Conservation (phyloP, 2,797 vertebrate genomes). For the Cercopithecus hamlyni region DNA sequence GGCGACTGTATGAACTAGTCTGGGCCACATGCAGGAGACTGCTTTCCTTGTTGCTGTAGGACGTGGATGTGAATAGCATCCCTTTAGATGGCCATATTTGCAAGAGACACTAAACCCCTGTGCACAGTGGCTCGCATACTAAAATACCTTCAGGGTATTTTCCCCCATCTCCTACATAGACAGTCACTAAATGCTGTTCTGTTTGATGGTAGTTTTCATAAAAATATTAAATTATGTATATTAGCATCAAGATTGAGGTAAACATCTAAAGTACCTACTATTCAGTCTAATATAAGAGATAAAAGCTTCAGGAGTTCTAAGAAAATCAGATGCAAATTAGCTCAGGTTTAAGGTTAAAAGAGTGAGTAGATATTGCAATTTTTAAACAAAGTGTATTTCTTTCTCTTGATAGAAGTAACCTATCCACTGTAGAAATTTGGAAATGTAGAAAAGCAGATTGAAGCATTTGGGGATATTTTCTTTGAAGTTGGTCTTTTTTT, state of each 20-base stretch:
- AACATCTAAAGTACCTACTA: constrained; percentile 5
- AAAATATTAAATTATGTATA: neutral
- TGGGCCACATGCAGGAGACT: no score
- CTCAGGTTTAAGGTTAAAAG: constrained; percentile 8
- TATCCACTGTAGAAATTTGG: neutral
- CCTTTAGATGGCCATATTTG: neutral
- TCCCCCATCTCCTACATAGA: neutral
- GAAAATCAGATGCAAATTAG: constrained; percentile 1
- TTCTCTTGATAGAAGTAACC: neutral
- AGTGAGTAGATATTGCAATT: neutral
- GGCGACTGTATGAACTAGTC: neutral
- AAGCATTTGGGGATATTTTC: neutral
- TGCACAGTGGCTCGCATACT: neutral
- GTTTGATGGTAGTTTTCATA: neutral
- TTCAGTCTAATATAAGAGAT: neutral
- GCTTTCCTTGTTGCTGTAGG: neutral
- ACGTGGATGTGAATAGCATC: neutral
- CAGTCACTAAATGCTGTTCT: neutral
- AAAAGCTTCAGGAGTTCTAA: constrained; percentile 18
- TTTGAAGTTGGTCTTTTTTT: neutral
- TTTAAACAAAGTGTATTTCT: constrained; percentile 34
- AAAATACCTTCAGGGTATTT: neutral
- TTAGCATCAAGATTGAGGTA: neutral
- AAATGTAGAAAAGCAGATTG: neutral
- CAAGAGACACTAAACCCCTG: neutral